Evolutionary conservation across 2,113 vertebrate species (phyloP).

Genomic region (Capricornis sumatraensis): DNA sequence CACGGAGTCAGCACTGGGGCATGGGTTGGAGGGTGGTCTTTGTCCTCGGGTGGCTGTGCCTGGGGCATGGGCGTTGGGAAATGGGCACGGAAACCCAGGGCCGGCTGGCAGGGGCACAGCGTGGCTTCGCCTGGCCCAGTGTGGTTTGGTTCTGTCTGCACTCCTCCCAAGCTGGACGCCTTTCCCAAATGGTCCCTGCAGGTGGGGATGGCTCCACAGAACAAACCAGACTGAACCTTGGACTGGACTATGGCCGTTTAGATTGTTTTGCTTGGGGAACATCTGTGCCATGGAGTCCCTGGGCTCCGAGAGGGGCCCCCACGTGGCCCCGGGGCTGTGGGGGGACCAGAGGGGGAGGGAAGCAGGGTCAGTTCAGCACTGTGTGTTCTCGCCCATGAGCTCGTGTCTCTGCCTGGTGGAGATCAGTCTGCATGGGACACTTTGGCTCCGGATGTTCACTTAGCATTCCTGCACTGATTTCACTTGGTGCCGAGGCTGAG

Average conservation of each 20-base stretch:
- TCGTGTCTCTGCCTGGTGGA: background rate
- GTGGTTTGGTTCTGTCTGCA: background rate
- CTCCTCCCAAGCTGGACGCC: background rate
- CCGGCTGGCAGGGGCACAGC: background rate
- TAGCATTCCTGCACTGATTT: conserved; percentile 41
- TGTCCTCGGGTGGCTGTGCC: background rate
- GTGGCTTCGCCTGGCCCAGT: background rate
- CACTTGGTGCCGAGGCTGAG: conserved; percentile 25
- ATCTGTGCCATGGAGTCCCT: background rate
- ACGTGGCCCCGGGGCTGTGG: background rate
- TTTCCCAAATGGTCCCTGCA: conserved; percentile 29
- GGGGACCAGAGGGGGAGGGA: background rate
- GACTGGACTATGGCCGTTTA: background rate
- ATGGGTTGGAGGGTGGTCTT: background rate
- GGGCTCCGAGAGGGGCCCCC: background rate
- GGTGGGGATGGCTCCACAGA: background rate
- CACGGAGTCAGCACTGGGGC: background rate
- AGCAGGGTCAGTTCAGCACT: background rate
- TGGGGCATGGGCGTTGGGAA: background rate
- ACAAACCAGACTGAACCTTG: background rate
- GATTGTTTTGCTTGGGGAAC: background rate
- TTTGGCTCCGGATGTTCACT: conserved; percentile 19
- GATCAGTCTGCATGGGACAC: conserved; percentile 41
- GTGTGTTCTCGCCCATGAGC: background rate
- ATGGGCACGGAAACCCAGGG: background rate